Evolutionary conservation across 2,797 vertebrate genomes (phyloP).

Genomic region (Argentina silus): DNA sequence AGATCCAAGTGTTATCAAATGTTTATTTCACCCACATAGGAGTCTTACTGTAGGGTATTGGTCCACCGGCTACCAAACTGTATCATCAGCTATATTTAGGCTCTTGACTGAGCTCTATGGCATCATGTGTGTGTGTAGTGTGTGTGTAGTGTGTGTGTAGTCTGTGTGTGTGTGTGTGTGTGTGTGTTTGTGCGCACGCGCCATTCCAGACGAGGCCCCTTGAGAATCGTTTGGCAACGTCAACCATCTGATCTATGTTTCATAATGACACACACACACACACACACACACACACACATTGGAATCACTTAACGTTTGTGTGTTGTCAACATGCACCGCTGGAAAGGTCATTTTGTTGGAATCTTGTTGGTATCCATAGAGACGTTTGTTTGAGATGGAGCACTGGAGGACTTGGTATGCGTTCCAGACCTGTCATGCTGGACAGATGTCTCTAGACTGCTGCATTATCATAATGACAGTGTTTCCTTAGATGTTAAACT

Average conservation of each 20-base stretch:
- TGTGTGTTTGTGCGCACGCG: neutral
- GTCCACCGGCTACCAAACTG: neutral
- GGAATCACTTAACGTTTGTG: conserved; percentile 1
- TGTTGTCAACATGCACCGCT: neutral
- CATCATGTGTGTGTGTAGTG: neutral
- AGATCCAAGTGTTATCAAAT: too few species aligned
- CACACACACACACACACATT: conserved; percentile 9
- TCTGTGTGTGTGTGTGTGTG: neutral
- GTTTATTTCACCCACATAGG: too few species aligned
- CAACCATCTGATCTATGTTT: conserved; percentile 4
- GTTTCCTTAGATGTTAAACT: too few species aligned
- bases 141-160: neutral
- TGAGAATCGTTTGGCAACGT: conserved; percentile 7
- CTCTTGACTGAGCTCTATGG: neutral
- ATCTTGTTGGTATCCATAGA: conserved; percentile 2
- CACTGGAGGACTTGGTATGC: too few species aligned
- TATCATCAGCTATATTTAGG: conserved; percentile 20
- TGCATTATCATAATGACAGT: too few species aligned
- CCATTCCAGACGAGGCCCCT: neutral
- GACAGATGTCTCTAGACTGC: too few species aligned
- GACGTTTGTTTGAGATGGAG: neutral
- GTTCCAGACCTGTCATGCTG: too few species aligned
- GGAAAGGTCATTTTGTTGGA: neutral
- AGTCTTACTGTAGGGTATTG: too few species aligned
- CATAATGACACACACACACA: too few species aligned